A percentile compares a stretch with the other conserved stretches of the same genome.
phyloP scores from a whole-genome alignment of 2,797 vertebrate species.

The Acanthopagrus latus region DNA sequence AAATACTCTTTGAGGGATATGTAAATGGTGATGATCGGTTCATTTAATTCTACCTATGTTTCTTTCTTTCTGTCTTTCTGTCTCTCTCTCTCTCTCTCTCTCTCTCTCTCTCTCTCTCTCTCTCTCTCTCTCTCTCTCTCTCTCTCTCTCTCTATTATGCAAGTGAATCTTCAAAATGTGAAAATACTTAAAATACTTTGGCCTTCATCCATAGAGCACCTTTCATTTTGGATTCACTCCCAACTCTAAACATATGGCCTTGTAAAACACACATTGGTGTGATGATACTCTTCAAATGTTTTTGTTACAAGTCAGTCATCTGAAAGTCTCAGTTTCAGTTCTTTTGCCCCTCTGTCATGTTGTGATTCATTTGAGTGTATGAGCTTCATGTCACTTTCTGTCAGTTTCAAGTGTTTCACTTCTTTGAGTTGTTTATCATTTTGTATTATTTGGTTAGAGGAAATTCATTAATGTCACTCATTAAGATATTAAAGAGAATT shows the following conservation, averaged over 20 bases:
- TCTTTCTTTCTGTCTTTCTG: background rate
- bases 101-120: background rate
- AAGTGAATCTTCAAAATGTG: conserved; percentile 65
- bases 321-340: conserved; percentile 27
- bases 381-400: conserved; percentile 28
- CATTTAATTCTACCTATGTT: conserved; percentile 26
- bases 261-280: conserved; percentile 61
- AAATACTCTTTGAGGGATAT: conserved; percentile 54
- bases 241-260: conserved; percentile 57
- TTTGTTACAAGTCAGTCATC: conserved; percentile 31
- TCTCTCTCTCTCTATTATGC: conserved; percentile 56
- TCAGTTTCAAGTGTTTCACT: conserved; percentile 24
- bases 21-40: conserved; percentile 32
- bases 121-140: conserved; percentile 5
- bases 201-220: conserved; percentile 52
- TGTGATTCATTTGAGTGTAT: conserved; percentile 11
- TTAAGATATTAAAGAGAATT: conserved; percentile 38
- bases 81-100: background rate
- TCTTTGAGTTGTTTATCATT: conserved; percentile 27
- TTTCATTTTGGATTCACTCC: conserved; percentile 65
- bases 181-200: conserved; percentile 23
- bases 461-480: conserved; percentile 25
- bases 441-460: conserved; percentile 41
- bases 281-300: conserved; percentile 52
- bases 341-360: conserved; percentile 13